Evolutionary conservation across 2,888 invertebrate genomes (phyloP).

Genomic region (Lasioglossum vierecki): DNA sequence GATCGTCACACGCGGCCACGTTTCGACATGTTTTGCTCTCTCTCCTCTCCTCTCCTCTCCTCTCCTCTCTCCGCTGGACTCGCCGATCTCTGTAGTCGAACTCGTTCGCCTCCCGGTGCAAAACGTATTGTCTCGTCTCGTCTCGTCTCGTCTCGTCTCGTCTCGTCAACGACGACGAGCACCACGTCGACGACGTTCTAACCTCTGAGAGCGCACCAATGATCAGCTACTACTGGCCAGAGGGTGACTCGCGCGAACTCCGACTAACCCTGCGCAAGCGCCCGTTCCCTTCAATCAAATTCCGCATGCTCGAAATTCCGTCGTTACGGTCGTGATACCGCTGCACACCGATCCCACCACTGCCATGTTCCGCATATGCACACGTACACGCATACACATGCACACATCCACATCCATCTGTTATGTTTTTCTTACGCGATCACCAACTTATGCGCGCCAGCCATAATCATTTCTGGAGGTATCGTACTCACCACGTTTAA

Average conservation of each 20-base stretch:
- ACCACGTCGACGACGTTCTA: slow-evolving; percentile 49
- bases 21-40: slow-evolving; percentile 50
- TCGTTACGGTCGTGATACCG: slow-evolving; percentile 35
- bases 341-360: neutral
- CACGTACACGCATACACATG: neutral
- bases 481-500: neutral
- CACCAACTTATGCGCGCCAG: neutral
- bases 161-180: slow-evolving; percentile 34
- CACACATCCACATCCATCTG: neutral
- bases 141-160: too few species aligned
- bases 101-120: slow-evolving; percentile 23
- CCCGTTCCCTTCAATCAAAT: slow-evolving; percentile 70
- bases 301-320: slow-evolving; percentile 70
- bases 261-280: slow-evolving; percentile 67
- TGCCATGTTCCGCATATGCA: neutral
- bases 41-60: slow-evolving; percentile 8
- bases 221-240: slow-evolving; percentile 66
- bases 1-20: slow-evolving; percentile 54
- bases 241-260: slow-evolving; percentile 54
- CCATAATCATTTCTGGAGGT: neutral
- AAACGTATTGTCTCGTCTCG: slow-evolving; percentile 37
- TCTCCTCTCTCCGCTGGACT: neutral
- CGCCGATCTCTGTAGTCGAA: slow-evolving; percentile 7
- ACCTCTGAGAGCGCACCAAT: slow-evolving; percentile 61
- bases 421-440: neutral